Base-by-base conservation (phyloP, 1,140 invertebrate species). In the Patella vulgata region DNA sequence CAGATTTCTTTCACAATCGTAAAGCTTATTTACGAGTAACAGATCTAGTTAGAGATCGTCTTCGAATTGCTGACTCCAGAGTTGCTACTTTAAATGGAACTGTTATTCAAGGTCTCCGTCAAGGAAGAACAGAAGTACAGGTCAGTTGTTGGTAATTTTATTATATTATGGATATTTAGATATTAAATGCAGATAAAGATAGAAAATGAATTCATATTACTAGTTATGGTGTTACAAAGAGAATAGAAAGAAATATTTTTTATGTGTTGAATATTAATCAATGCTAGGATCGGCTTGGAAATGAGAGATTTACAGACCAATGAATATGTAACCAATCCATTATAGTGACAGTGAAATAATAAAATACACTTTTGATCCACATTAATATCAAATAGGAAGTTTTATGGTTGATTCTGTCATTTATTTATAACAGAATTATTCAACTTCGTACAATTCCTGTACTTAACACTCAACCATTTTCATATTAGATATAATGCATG, bases 101-200 rank as follows among this genome's bases (percentile, higher is more conserved):
- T 23, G 89, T 94, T 11, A 87, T 98, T 23, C 92, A 94, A 79
- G 95, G 96, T 8, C 87, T 91, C n/a, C 90, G 90, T 5, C 90
- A 92, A 48, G 96, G 96, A 3, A 85, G 92, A 21, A 96, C 95
- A 1, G 95, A 97, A 86, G 90, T 98, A 0, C 95, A 98, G 86
- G 92, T 93, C 75, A 66, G 69, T 42, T 47, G 53, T 57, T 33
- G 8, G 11, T 14, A 11, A 17, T 25, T 11, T 17, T 61, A 2
- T 54, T 14, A 23, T 23, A 17, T 33, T 31, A 50, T 31, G 6
- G 5, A 14, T 4, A 8, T 50, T 58, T 43, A 30, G 31, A 19
- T 64, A 36, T 17, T n/a, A 31, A 25, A 8, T 52, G 8, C 23
- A 52, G 6, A 52, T 27, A 28, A 31, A 52, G 30, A 12, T 28